Percentiles rank a stretch among this genome's conserved stretches.
phyloP scores from a whole-genome alignment of 2,113 vertebrate genomes.

The Burhinus oedicnemus region DNA sequence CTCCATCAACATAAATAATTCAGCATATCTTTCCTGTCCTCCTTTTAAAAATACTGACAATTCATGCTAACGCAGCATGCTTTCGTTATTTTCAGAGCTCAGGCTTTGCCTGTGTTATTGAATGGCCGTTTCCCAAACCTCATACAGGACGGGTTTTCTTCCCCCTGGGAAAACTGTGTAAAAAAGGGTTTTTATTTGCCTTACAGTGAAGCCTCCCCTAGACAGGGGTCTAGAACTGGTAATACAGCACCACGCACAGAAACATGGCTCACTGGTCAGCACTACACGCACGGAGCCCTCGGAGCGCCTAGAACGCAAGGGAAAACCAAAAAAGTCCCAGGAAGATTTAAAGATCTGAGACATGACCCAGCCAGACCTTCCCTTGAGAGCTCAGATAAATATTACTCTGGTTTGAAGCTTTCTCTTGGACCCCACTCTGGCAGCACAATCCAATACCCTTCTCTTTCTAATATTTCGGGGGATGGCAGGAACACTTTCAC shows the following conservation, averaged over 20 bases:
- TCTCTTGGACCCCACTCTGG: neutral
- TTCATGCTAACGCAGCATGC: accelerated
- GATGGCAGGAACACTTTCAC: neutral
- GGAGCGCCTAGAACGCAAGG: neutral
- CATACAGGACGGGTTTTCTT: neutral
- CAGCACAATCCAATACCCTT: neutral
- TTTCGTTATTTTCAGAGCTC: neutral
- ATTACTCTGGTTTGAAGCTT: neutral
- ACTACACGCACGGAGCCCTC: accelerated
- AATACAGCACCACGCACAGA: neutral
- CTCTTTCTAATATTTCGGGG: neutral
- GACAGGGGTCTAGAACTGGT: accelerated
- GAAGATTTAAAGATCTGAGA: neutral
- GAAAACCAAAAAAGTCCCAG: neutral
- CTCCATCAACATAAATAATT: neutral
- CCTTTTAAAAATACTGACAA: neutral
- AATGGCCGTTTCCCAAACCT: neutral
- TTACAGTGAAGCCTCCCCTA: neutral
- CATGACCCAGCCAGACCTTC: neutral
- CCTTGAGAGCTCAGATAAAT: neutral
- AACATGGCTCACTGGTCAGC: neutral
- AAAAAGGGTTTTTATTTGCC: neutral
- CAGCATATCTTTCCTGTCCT: neutral
- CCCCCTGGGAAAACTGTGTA: neutral
- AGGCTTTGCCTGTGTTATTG: neutral